Conservation (phyloP, 2,888 invertebrate species). For the Acanthopleura granulata region DNA sequence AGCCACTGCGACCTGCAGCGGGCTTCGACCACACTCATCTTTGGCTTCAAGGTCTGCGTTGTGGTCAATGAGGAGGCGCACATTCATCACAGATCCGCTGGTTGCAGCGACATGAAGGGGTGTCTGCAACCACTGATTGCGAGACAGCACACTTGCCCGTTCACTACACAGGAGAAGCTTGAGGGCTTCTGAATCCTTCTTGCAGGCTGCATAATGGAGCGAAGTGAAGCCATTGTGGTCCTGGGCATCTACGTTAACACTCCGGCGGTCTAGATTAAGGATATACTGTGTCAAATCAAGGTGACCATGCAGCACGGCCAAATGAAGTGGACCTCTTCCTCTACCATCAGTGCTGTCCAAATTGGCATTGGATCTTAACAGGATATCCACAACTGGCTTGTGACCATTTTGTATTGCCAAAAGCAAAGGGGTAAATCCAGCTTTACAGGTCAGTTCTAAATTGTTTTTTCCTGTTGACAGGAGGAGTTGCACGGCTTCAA, state of each 20-base stretch:
- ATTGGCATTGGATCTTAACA: not conserved
- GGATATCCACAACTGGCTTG: not conserved
- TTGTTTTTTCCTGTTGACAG: not conserved
- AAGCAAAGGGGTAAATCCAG: not conserved
- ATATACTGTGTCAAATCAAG: not conserved
- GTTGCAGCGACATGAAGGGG: not conserved
- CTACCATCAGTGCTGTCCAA: not conserved
- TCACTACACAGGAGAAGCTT: not conserved
- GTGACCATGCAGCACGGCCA: not conserved
- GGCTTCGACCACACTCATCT: not conserved
- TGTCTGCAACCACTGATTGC: not conserved
- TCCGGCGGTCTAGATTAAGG: not conserved
- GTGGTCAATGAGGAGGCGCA: not conserved
- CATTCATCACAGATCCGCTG: not conserved
- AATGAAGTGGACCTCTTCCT: not conserved
- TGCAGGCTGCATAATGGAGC: not conserved
- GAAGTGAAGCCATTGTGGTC: not conserved
- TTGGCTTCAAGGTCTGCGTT: not conserved
- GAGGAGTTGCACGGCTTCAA: not conserved
- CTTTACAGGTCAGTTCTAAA: not conserved
- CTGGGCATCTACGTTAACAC: not conserved
- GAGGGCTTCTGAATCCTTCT: not conserved
- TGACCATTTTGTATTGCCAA: slow-evolving; percentile 1
- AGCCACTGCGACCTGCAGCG: not conserved
- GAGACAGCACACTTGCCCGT: not conserved